phyloP scores from a whole-genome alignment of 2,113 vertebrate species.

The Cromileptes altivelis region DNA sequence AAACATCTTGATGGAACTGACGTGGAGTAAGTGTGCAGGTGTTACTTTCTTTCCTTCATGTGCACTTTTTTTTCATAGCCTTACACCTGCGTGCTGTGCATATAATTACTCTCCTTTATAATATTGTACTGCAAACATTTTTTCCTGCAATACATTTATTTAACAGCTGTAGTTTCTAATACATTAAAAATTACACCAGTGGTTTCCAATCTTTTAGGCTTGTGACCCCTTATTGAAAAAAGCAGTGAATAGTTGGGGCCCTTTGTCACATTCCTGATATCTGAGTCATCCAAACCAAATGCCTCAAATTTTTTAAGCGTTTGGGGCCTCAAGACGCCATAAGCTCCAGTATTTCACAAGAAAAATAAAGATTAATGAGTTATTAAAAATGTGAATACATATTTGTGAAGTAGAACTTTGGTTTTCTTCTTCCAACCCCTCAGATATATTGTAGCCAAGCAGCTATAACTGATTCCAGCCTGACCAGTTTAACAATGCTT shows the following conservation, averaged over 20 bases:
- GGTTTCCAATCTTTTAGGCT: too few relatives aligned
- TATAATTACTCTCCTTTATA: too few relatives aligned
- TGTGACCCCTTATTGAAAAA: not conserved
- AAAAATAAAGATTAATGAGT: not conserved
- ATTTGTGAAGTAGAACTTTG: not conserved
- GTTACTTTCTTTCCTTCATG: too few relatives aligned
- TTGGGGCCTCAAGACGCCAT: not conserved
- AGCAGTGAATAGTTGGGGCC: too few relatives aligned
- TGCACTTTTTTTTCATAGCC: too few relatives aligned
- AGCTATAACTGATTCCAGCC: too few relatives aligned
- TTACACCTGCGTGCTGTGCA: too few relatives aligned
- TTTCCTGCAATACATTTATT: not conserved
- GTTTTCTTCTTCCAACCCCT: too few relatives aligned
- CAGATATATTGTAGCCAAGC: too few relatives aligned
- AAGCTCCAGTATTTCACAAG: not conserved
- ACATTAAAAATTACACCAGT: not conserved
- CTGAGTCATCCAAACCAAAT: not conserved
- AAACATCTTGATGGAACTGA: too few relatives aligned
- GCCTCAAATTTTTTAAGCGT: not conserved
- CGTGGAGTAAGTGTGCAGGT: too few relatives aligned
- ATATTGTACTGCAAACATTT: too few relatives aligned
- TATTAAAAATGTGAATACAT: not conserved
- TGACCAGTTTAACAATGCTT: not conserved
- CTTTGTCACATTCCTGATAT: not conserved
- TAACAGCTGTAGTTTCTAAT: not conserved